Base-by-base conservation (phyloP, 2,797 vertebrate genomes). In the Anomalospiza imberbis region DNA sequence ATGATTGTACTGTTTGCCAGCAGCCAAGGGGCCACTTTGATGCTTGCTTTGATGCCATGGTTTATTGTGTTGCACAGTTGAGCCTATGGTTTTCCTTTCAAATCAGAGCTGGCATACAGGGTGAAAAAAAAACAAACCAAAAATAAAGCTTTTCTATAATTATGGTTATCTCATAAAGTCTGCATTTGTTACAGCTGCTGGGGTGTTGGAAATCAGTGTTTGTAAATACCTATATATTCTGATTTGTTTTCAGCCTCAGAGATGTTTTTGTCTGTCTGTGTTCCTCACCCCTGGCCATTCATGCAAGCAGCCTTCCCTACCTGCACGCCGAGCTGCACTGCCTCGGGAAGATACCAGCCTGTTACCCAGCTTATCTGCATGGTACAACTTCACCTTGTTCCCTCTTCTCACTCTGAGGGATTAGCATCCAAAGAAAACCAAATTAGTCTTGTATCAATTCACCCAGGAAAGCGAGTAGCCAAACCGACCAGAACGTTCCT, bases 121-220 rank as follows among this genome's bases (percentile, higher is more conserved):
- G 45, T 85, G 51, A 18, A 85, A 51, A 95, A 91, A 82, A 84
- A 63, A 28, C 26, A 93, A 72, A 62, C 48, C 42, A 86, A 71
- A 78, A 97, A 97, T 94, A 97, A 96, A 97, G 93, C 44, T 54
- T 95, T 95, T 90, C 44, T 74, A 8, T 89, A 96, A 94, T 97
- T 94, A 91, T 44, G 67, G 85, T 73, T 93, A 85, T 95, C 92
- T 94, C 50, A 72, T 61, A 85, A 78, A 78, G 79, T 94, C 94
- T 95, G 57, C 50, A 31, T 95, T 96, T 97, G 40, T 93, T 94
- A 86, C 19, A 91, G 84, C 75, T 96, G 73, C 45, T 65, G 78
- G 63, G 29, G 42, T 80, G 65, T 54, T 96, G 81, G 67, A 92
- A 94, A 75, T 21, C 0, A 1, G 45, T 79, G 79, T 92, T 95